A percentile compares a stretch with the other conserved stretches of the same genome.
Evolutionary conservation across 2,888 invertebrate genomes (phyloP).

Genomic region (Keiferia lycopersicella): DNA sequence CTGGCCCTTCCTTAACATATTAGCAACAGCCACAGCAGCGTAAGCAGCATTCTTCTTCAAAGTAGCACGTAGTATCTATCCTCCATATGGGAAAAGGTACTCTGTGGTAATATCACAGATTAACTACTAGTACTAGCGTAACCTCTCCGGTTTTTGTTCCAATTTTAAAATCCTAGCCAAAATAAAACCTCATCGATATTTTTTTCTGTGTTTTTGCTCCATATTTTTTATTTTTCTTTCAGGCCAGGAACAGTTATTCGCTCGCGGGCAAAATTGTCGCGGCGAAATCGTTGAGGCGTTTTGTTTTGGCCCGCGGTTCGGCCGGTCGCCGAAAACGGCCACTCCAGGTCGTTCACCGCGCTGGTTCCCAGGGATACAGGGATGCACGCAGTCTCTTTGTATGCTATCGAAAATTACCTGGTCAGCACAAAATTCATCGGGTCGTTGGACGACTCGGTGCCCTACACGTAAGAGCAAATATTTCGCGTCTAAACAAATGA

Average conservation of each 20-base stretch:
- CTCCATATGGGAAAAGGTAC: too few species aligned
- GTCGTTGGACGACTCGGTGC: too few species aligned
- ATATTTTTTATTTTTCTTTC: conserved; percentile 16
- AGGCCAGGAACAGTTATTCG: conserved; percentile 22
- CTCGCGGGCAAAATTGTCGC: conserved; percentile 11
- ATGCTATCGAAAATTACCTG: too few species aligned
- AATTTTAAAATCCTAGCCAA: not conserved
- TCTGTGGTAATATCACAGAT: too few species aligned
- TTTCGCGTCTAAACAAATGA: too few species aligned
- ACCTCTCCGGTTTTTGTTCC: too few species aligned
- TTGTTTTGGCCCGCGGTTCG: conserved; percentile 1
- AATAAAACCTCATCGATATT: not conserved
- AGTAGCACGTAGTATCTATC: too few species aligned
- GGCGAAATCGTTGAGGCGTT: not conserved
- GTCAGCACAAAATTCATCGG: too few species aligned
- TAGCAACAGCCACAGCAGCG: too few species aligned
- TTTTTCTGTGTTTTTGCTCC: not conserved
- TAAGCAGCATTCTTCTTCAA: too few species aligned
- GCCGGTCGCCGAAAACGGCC: conserved; percentile 1
- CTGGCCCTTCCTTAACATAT: not conserved
- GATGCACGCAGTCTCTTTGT: conserved; percentile 4
- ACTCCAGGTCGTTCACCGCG: conserved; percentile 23
- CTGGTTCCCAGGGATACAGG: conserved; percentile 16
- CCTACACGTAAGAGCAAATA: too few species aligned
- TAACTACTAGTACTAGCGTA: too few species aligned